Evolutionary conservation across 1,140 invertebrate genomes (phyloP), one percentile per base, ranked within the genome.

Genomic region (Nasonia longicornis): DNA sequence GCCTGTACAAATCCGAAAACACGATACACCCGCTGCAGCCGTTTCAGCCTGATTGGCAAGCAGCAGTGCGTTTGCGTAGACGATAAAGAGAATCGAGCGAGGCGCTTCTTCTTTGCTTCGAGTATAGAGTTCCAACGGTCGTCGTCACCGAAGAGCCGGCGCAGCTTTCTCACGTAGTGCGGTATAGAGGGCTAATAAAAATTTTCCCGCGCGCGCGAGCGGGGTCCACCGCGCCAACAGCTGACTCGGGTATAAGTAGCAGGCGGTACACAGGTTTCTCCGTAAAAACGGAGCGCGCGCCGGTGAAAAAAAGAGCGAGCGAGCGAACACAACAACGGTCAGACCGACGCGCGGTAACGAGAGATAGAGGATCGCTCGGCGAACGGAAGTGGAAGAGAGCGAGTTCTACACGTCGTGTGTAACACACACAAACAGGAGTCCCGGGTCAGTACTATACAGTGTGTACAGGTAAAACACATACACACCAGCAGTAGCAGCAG

Each of bases 171-270:
- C 38, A 42, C 38, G 38, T 42, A 7, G 64, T 16, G 64, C 3
- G 8, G 26, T 16, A 29, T 31, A 31, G 2, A 31, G 64, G 64
- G 64, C 83, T 79, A 84, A 85, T 85, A 87, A 87, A 87, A 84
- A 88, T 89, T 86, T 87, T 88, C 86, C 72, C 83, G 85, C 64
- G 64, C 64, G 26, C 26, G 26, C 26, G 29, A 67, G 26, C 64
- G 64, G 29, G 64, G 64, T 67, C 64, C 64, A 67, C 64, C 64
- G 3, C 31, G 2, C 6, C 29, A 35, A 58, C 31, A 75, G 58
- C 85, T 86, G 85, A 84, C 73, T 81, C 7, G 52, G n/a, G 20
- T 16, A 58, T 16, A n/a, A 3, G 45, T 12, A 48, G 52, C 52
- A n/a, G 22, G 8, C 64, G 64, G n/a, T 20, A 42, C 26, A 29